Evolutionary conservation across 2,797 vertebrate species (phyloP).

Genomic region (Orestias chungarensis): DNA sequence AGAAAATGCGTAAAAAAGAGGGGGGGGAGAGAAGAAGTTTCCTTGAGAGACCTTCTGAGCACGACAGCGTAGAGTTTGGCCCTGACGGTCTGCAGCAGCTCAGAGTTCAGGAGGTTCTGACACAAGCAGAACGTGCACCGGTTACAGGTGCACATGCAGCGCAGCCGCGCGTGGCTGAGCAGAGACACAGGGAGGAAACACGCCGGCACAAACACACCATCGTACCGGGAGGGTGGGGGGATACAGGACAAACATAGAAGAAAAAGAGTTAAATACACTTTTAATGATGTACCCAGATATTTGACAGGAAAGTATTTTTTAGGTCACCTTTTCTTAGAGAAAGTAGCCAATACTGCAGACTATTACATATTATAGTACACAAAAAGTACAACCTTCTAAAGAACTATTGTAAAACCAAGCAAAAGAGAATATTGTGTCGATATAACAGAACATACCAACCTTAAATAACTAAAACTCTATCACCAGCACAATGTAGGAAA

Average conservation of each 20-base stretch:
- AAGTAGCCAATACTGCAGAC: background rate
- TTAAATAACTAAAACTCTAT: background rate
- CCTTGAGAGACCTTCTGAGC: slow-evolving; percentile 86
- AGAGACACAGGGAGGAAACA: slow-evolving; percentile 67
- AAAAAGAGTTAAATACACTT: slow-evolving; percentile 16
- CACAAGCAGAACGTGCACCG: slow-evolving; percentile 99
- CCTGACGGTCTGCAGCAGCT: slow-evolving; percentile 97
- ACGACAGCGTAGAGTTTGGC: slow-evolving; percentile 97
- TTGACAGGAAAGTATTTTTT: background rate
- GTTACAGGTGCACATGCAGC: slow-evolving; percentile 99
- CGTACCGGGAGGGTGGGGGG: background rate
- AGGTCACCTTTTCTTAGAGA: background rate
- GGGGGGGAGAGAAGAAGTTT: slow-evolving; percentile 15
- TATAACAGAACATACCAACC: background rate
- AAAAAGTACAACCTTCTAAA: background rate
- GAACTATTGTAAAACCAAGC: background rate
- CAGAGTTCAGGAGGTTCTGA: slow-evolving; percentile 99
- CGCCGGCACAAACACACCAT: background rate
- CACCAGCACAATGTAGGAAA: background rate
- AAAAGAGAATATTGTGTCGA: background rate
- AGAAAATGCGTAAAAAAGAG: background rate
- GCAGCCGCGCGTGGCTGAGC: slow-evolving; percentile 95
- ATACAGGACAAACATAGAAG: background rate
- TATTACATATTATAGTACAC: background rate
- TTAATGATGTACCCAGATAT: slow-evolving; percentile 3